phyloP scores from a whole-genome alignment of 2,797 vertebrate species.

The Hylomyscus alleni region DNA sequence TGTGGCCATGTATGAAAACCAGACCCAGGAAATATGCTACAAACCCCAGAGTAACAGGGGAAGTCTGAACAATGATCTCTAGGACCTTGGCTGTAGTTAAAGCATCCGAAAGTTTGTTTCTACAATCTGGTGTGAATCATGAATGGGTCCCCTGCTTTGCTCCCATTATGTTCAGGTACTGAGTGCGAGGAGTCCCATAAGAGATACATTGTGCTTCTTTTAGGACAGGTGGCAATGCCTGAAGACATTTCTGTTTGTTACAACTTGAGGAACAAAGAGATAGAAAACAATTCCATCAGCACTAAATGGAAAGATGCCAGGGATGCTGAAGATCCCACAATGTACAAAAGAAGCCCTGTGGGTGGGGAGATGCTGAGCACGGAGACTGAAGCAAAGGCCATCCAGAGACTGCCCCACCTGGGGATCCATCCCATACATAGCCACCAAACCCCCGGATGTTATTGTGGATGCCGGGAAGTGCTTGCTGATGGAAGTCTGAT shows the following conservation, averaged over 20 bases:
- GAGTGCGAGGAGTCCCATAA: not conserved
- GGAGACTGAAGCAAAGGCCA: too few species aligned
- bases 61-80: slow-evolving; percentile 80
- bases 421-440: too few species aligned
- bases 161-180: not conserved
- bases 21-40: slow-evolving; percentile 82
- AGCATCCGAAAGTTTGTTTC: slow-evolving; percentile 30
- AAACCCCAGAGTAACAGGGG: slow-evolving; percentile 78
- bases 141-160: not conserved
- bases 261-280: not conserved
- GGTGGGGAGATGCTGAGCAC: too few species aligned
- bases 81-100: not conserved
- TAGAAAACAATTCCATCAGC: not conserved
- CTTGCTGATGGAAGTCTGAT: too few species aligned
- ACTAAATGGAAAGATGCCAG: not conserved
- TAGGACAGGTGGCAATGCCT: not conserved
- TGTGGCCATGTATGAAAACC: slow-evolving; percentile 84
- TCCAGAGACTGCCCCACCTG: too few species aligned
- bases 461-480: too few species aligned
- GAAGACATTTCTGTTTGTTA: not conserved
- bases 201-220: not conserved
- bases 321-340: not conserved
- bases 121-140: not conserved
- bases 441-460: too few species aligned
- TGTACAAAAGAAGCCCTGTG: not conserved